A percentile compares a stretch with the other conserved stretches of the same genome.
Evolutionary conservation across 2,113 vertebrate species (phyloP).

Genomic region (human (Homo sapiens)): DNA sequence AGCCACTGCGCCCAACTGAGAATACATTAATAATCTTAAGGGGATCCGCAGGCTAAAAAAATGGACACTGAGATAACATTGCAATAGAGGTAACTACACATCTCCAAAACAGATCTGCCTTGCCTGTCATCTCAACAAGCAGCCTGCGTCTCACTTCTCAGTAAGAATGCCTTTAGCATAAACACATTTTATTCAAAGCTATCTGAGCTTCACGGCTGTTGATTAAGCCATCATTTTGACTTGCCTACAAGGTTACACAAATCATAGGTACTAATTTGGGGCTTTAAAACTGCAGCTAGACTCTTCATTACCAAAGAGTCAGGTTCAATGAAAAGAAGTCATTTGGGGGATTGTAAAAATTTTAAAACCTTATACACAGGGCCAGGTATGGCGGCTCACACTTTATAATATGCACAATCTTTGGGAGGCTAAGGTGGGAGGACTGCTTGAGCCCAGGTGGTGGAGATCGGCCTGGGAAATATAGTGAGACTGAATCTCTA

Average conservation of each 20-base stretch:
- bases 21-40: not conserved
- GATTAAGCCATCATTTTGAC: conserved; percentile 43
- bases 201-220: not conserved
- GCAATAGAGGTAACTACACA: not conserved
- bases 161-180: conserved; percentile 49
- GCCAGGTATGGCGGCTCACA: too few relatives aligned
- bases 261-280: conserved; percentile 60
- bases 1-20: not conserved
- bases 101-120: conserved; percentile 22
- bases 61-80: not conserved
- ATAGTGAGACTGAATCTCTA: too few relatives aligned
- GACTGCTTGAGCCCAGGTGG: too few relatives aligned
- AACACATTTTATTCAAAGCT: conserved; percentile 48
- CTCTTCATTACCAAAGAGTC: conserved; percentile 68
- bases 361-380: conserved; percentile 44
- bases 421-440: too few relatives aligned
- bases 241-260: conserved; percentile 49
- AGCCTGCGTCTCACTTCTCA: not conserved
- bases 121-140: not conserved
- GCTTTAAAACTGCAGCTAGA: conserved; percentile 59
- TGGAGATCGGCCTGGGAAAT: too few relatives aligned
- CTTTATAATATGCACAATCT: too few relatives aligned
- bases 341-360: conserved; percentile 46
- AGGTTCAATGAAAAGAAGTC: conserved; percentile 52
- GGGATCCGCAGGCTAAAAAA: not conserved